Evolutionary conservation across 37 sponge, comb jelly and placozoan genomes (phyloP), one percentile per base, ranked within the genome.

Genomic region (Bolinopsis microptera): DNA sequence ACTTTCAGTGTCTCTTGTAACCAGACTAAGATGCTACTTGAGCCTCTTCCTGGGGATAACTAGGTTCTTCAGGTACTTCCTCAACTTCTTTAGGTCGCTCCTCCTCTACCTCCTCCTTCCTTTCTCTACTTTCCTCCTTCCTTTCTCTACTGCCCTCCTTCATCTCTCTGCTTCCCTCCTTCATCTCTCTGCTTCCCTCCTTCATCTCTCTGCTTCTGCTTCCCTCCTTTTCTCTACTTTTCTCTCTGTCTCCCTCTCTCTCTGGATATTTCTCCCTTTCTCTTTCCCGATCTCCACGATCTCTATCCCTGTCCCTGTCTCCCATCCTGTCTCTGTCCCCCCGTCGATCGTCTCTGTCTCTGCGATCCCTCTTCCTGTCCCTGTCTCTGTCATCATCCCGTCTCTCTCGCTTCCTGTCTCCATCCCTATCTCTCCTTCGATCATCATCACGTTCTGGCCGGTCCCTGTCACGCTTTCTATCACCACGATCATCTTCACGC

Each of bases 371-470:
- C 40, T 77, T 77, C 37, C 80, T 77, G 80, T 94, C 95, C 70
- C 95, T 95, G 39, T 94, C 94, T 31, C 92, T n/a, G 40, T 86
- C 94, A 48, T 69, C 72, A 82, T 93, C 93, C 38, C 83, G 69
- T 94, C 93, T 76, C 3, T 74, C 93, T 32, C 94, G 94, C 22
- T 94, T 74, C 69, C 92, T 67, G 41, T 95, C 88, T n/a, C 94
- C 75, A 61, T 94, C 69, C n/a, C 88, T 69, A 25, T 35, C 88
- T 76, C 69, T 41, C 38, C 67, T 90, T 13, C 27, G 35, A 32
- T 21, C 94, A 92, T 32, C 90, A 35, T 77, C 80, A 23, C 28
- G 27, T 1, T 77, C 82, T 24, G 93, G 93, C 72, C 92, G 38
- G 35, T 94, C 94, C 68, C 93, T 39, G 80, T 95, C 95, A 39